Evolutionary conservation across 2,888 invertebrate genomes (phyloP).

Genomic region (Amphipoea lucens): DNA sequence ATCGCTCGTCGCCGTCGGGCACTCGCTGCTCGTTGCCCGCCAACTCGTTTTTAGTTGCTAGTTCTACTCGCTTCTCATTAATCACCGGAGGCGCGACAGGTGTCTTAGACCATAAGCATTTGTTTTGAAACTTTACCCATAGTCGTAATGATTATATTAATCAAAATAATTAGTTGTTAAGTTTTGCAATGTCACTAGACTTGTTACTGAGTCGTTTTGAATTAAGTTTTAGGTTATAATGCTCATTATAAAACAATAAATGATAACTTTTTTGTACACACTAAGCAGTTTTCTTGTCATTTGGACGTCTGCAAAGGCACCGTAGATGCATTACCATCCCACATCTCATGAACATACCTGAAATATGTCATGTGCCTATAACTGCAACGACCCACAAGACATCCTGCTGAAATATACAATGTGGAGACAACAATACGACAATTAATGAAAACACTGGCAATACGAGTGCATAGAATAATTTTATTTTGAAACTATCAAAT

Average conservation of each 20-base stretch:
- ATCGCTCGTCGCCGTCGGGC: not conserved
- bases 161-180: constrained; percentile 35
- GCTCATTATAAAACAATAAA: constrained; percentile 28
- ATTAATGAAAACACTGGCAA: not conserved
- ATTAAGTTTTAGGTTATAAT: constrained; percentile 32
- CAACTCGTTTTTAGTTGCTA: not conserved
- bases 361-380: not conserved
- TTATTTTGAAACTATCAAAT: not conserved
- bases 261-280: constrained; percentile 30
- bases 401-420: not conserved
- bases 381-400: not conserved
- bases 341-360: not conserved
- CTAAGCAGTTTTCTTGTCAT: constrained; percentile 12
- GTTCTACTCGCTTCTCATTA: no score
- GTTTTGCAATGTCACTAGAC: constrained; percentile 22
- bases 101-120: constrained; percentile 13
- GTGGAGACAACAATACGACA: not conserved
- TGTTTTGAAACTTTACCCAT: constrained; percentile 19
- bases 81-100: not conserved
- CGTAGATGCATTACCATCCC: not conserved
- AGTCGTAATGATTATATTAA: constrained; percentile 38
- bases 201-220: constrained; percentile 38
- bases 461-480: not conserved
- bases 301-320: not conserved
- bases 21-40: no score